Evolutionary conservation across 2,888 invertebrate genomes (phyloP), one percentile per base, ranked within the genome.

Genomic region (Tillus elongatus): DNA sequence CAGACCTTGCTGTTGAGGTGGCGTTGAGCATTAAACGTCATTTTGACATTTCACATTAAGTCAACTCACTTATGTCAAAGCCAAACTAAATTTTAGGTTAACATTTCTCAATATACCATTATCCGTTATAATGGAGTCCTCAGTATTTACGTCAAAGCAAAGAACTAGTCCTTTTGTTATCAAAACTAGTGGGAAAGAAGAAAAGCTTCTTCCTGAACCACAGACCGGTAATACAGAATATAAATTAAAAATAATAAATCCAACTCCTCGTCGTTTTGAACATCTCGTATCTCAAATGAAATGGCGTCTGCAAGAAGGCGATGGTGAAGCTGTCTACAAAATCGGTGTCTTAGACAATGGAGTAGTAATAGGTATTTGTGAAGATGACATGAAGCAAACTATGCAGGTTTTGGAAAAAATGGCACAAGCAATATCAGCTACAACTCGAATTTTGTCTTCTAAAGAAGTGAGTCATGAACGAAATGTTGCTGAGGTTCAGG

Each of bases 241-340:
- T 63, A 92, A 93, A 67, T 63, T 93, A 33, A 90, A 92, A 52
- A 68, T 96, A 27, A 83, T 92, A 3, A 83, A 82, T 60, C 86
- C 91, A 0, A 83, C 88, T 13, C 80, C 82, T 58, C 78, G 82
- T 47, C 73, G 93, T 35, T 80, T 90, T 52, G 89, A 95, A 61
- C 93, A 93, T 64, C 70, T 95, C 11, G 89, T 93, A 12, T 95
- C 95, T 0, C 95, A 78, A 76, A 77, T 95, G 76, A 95, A 95
- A 68, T 95, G 95, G 93, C 75, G 95, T 0, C 72, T 96, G 2
- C 76, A 87, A 0, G 89, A 90, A 63, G 89, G 95, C 15, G 84
- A 89, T 39, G 95, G 95, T 1, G 85, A 88, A 60, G 92, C 92
- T 0, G 86, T 95, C 43, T 96, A 96, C 67, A 90, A 92, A 63